Percentiles rank a stretch among this genome's conserved stretches.
Conservation (phyloP, 1,140 invertebrate genomes). For the Rhyzopertha dominica region DNA sequence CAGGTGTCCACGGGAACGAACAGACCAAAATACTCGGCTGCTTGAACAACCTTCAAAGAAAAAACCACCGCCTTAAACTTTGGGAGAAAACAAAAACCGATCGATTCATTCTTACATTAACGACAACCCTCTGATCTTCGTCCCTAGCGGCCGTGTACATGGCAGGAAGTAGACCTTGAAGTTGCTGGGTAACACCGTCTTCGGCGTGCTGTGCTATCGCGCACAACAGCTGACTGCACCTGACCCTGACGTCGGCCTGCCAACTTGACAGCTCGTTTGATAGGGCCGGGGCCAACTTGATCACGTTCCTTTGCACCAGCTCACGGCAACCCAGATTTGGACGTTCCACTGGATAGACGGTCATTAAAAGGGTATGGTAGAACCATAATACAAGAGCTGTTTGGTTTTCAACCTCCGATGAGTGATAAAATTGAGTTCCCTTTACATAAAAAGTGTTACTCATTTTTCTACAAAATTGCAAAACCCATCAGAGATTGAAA, state of each 20-base stretch:
- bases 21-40: slow-evolving; percentile 58
- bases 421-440: too few relatives aligned
- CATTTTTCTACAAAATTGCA: too few relatives aligned
- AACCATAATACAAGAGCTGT: background rate
- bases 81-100: slow-evolving; percentile 23
- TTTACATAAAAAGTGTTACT: too few relatives aligned
- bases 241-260: slow-evolving; percentile 63
- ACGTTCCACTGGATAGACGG: slow-evolving; percentile 53
- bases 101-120: slow-evolving; percentile 49
- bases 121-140: slow-evolving; percentile 55
- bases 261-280: slow-evolving; percentile 66
- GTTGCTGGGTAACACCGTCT: slow-evolving; percentile 60
- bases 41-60: slow-evolving; percentile 47
- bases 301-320: slow-evolving; percentile 62
- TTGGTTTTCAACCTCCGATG: too few relatives aligned
- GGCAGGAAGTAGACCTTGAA: slow-evolving; percentile 54
- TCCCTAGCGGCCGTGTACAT: slow-evolving; percentile 58
- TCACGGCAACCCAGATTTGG: slow-evolving; percentile 72
- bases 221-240: slow-evolving; percentile 67
- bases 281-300: slow-evolving; percentile 61
- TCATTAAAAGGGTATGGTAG: slow-evolving; percentile 16
- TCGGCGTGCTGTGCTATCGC: slow-evolving; percentile 65
- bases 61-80: background rate
- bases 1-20: slow-evolving; percentile 55
- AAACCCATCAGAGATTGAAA: too few relatives aligned